Percentiles rank a stretch among this genome's conserved stretches.
These are phyloP conservation scores for Eulemur mongoz DNA, from an alignment of 2,797 vertebrate species.

Conservation along the genomic window DNA sequence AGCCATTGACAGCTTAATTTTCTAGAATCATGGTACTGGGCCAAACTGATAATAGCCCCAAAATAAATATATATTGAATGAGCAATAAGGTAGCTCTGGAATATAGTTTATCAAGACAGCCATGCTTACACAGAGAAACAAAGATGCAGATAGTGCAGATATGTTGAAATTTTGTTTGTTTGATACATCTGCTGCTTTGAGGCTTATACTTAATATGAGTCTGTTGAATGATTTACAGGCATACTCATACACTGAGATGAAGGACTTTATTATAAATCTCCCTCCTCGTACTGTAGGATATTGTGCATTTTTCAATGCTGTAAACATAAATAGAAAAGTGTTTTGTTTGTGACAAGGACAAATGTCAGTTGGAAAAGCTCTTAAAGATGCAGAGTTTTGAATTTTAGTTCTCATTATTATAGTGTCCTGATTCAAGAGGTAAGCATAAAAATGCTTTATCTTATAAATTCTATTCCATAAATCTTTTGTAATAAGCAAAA, in stretches of 20 bases:
- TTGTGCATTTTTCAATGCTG: slow-evolving; percentile 62
- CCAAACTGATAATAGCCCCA: background rate
- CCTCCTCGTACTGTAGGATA: slow-evolving; percentile 46
- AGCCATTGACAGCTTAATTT: background rate
- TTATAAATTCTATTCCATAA: slow-evolving; percentile 48
- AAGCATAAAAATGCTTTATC: slow-evolving; percentile 50
- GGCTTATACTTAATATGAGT: slow-evolving; percentile 76
- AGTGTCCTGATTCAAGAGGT: slow-evolving; percentile 25
- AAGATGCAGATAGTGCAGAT: slow-evolving; percentile 61
- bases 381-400: slow-evolving; percentile 62
- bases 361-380: slow-evolving; percentile 55
- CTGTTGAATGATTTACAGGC: slow-evolving; percentile 80
- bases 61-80: slow-evolving; percentile 41
- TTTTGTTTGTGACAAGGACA: slow-evolving; percentile 69
- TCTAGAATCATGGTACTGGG: background rate
- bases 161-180: slow-evolving; percentile 75
- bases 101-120: slow-evolving; percentile 28
- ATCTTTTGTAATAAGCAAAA: slow-evolving; percentile 41
- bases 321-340: slow-evolving; percentile 69
- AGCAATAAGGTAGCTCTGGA: slow-evolving; percentile 25
- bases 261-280: slow-evolving; percentile 73
- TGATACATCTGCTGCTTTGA: slow-evolving; percentile 78
- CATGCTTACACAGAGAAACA: slow-evolving; percentile 70
- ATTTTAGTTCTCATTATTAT: slow-evolving; percentile 66
- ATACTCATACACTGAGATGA: slow-evolving; percentile 74